Conservation (phyloP, 2,113 vertebrate species). For the Myotis yumanensis region DNA sequence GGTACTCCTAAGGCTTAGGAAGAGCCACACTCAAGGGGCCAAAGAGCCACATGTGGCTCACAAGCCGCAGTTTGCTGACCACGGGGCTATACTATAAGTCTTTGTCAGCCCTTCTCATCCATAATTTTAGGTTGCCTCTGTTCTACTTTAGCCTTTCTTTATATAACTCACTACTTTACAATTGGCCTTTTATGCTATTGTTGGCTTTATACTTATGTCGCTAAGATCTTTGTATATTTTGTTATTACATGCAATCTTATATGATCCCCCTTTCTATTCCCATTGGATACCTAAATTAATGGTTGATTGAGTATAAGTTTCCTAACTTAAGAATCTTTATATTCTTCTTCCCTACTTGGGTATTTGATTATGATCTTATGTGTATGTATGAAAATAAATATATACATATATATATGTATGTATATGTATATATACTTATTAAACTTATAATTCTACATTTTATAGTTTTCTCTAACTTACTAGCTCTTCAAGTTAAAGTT, state of each 20-base stretch:
- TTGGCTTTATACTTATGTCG: background rate
- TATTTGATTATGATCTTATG: conserved; percentile 23
- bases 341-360: background rate
- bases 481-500: conserved; percentile 32
- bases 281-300: conserved; percentile 38
- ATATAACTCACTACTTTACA: background rate
- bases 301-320: conserved; percentile 27
- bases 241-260: background rate
- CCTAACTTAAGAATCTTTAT: conserved; percentile 4
- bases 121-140: background rate
- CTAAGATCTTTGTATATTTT: conserved; percentile 3
- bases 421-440: background rate
- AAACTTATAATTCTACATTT: background rate
- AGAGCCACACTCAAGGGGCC: too few species aligned
- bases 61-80: too few species aligned
- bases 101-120: background rate
- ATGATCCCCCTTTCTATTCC: background rate
- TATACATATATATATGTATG: too few species aligned
- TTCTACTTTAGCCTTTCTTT: background rate
- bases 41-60: too few species aligned
- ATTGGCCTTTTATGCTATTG: background rate
- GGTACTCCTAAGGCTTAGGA: too few species aligned
- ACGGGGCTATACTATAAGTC: too few species aligned
- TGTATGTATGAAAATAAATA: background rate
- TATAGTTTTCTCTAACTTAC: background rate